Evolutionary conservation across 2,797 vertebrate genomes (phyloP), one percentile per base, ranked within the genome.

Genomic region (Channallabes apus): DNA sequence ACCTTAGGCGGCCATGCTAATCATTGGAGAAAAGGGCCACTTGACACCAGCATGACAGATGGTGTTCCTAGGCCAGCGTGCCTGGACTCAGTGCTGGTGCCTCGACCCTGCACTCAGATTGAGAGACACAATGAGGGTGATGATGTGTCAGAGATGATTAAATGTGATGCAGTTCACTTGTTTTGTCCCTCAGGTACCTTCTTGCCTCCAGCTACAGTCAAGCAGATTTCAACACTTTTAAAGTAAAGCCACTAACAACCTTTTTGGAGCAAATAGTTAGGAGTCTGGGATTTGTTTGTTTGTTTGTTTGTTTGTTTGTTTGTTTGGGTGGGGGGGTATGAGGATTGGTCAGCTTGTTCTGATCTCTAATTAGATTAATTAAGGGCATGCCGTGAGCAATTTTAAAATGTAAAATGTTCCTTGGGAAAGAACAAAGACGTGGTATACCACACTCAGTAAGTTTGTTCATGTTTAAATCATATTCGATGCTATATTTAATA

Each of bases 21-120:
- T 94, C 94, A 94, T 87, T 92, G 92, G 91, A 94, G 94, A 94
- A 92, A 92, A 94, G 93, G 89, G 93, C 93, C 93, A 95, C 95
- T 94, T 94, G 94, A 95, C 94, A 94, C 94, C 93, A 89, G 91
- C 79, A 86, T 89, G 88, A 90, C 91, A 88, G 93, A 94, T 94
- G 87, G 88, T 87, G 81, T 87, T 88, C 89, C 86, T 87, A 80
- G 84, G 84, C 78, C 88, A 82, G 80, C 68, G 62, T 84, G 87
- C 84, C 82, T 89, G 64, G 86, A 82, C 80, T 84, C 71, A 65
- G 73, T 69, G 71, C 67, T 83, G 69, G 84, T 75, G 84, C 82
- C 32, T n/a, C 65, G 64, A 86, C 84, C 90, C 83, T 83, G 71
- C 27, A 56, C 83, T 91, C 91, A 90, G 93, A 93, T 90, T 92